Evolutionary conservation across 2,113 vertebrate species (phyloP).

Genomic region (Raja brachyura): DNA sequence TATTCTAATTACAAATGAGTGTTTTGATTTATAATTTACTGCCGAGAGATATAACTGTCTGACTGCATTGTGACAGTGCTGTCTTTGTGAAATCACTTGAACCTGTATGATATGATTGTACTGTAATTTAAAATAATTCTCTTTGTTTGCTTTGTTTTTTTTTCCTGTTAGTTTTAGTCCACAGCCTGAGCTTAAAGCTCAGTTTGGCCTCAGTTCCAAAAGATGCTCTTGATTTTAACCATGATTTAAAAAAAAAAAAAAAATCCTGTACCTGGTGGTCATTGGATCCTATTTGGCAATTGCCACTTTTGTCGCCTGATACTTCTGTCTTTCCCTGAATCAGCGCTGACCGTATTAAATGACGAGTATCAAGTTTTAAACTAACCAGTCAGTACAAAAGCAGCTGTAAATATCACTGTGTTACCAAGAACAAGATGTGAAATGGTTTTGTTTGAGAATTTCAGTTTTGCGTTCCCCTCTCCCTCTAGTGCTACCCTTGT

Average conservation of each 20-base stretch:
- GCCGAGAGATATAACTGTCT: conserved; percentile 12
- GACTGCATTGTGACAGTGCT: not conserved
- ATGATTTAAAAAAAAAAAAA: not conserved
- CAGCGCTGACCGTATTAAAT: not conserved
- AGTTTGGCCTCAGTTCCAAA: conserved; percentile 12
- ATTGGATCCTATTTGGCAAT: not conserved
- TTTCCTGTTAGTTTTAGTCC: conserved; percentile 5
- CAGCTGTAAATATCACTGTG: conserved; percentile 25
- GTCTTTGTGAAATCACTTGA: conserved; percentile 22
- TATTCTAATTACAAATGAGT: not conserved
- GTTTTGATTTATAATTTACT: conserved; percentile 29
- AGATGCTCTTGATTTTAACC: not conserved
- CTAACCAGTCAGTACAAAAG: conserved; percentile 7
- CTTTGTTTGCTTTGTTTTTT: conserved; percentile 22
- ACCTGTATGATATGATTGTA: conserved; percentile 29
- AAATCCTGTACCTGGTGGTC: not conserved
- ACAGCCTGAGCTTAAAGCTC: conserved; percentile 1
- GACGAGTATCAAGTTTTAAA: conserved; percentile 26
- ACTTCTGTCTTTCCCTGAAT: not conserved
- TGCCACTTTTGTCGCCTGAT: not conserved
- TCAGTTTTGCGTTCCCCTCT: not conserved
- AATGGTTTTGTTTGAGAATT: not conserved
- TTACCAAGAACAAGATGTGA: conserved; percentile 27
- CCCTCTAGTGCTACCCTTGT: not conserved
- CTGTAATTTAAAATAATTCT: conserved; percentile 23